Evolutionary conservation across 2,888 invertebrate genomes (phyloP).

Genomic region (Prosopocoilus inquinatus): DNA sequence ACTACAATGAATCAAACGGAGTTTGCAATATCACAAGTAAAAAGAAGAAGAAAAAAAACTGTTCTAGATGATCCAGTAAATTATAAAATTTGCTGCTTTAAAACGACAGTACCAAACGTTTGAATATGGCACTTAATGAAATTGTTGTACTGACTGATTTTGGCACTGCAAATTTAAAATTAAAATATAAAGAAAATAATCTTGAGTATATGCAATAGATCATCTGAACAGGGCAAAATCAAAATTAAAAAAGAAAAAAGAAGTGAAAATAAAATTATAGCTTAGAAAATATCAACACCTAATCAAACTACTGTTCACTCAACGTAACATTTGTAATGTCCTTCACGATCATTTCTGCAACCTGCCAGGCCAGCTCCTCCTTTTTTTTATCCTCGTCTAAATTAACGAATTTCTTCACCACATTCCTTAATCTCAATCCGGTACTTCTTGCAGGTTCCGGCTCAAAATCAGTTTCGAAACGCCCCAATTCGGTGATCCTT

Average conservation of each 20-base stretch:
- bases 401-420: slow-evolving; percentile 78
- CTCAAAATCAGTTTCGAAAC: slow-evolving; percentile 90
- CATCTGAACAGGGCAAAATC: too few species aligned
- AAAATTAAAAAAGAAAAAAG: not conserved
- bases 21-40: too few species aligned
- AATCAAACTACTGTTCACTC: slow-evolving; percentile 46
- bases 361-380: slow-evolving; percentile 96
- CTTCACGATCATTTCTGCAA: slow-evolving; percentile 95
- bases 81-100: too few species aligned
- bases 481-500: slow-evolving; percentile 81
- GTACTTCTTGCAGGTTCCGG: slow-evolving; percentile 64
- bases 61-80: too few species aligned
- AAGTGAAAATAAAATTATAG: not conserved
- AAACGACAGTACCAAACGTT: too few species aligned
- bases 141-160: too few species aligned
- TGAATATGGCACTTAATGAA: too few species aligned
- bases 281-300: not conserved
- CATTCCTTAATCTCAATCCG: slow-evolving; percentile 52
- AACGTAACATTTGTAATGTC: slow-evolving; percentile 89
- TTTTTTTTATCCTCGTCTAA: slow-evolving; percentile 83
- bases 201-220: too few species aligned
- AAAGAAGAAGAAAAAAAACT: too few species aligned
- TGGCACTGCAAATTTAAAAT: too few species aligned
- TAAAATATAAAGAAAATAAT: too few species aligned
- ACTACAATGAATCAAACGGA: too few species aligned